phyloP scores from a whole-genome alignment of 2,888 invertebrate species.

The Sabellastarte sp. region DNA sequence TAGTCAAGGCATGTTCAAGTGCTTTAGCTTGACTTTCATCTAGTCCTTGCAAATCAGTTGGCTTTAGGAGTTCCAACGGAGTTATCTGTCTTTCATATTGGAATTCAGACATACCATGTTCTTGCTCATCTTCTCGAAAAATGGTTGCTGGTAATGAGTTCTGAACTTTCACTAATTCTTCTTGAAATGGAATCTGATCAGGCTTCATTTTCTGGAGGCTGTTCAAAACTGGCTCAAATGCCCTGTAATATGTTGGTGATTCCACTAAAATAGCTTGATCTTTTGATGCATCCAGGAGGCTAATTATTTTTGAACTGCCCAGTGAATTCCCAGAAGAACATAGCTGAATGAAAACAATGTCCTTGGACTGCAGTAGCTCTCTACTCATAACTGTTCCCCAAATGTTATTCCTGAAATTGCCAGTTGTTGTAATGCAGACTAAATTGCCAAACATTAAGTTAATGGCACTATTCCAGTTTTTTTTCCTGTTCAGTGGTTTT shows the following conservation, averaged over 20 bases:
- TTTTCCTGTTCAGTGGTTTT: constrained; percentile 9
- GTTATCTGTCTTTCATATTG: too few relatives aligned
- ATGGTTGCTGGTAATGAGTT: too few relatives aligned
- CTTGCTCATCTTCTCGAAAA: constrained; percentile 37
- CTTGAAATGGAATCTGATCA: constrained; percentile 68
- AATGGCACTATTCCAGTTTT: constrained; percentile 15
- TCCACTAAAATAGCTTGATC: constrained; percentile 66
- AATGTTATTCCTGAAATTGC: constrained; percentile 20
- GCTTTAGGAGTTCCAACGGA: too few relatives aligned
- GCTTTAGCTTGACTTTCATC: constrained; percentile 72
- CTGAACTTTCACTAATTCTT: constrained; percentile 63
- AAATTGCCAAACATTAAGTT: constrained; percentile 25
- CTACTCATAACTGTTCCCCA: constrained; percentile 25
- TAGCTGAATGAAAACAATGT: constrained; percentile 18
- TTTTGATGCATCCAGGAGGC: background rate
- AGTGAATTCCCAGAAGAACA: constrained; percentile 13
- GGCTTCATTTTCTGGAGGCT: constrained; percentile 67
- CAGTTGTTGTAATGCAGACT: constrained; percentile 19
- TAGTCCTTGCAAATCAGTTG: constrained; percentile 48
- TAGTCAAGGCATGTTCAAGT: constrained; percentile 69
- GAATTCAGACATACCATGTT: background rate
- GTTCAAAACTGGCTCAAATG: constrained; percentile 71
- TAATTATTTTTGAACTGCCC: constrained; percentile 7
- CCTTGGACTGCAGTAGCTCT: constrained; percentile 11
- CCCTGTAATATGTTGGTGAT: constrained; percentile 75